A percentile compares a stretch with the other conserved stretches of the same genome.
These are phyloP conservation scores for Zoanthus sansibaricus DNA, from an alignment of 92 coral and sea anemone genomes.

Conservation along the genomic window DNA sequence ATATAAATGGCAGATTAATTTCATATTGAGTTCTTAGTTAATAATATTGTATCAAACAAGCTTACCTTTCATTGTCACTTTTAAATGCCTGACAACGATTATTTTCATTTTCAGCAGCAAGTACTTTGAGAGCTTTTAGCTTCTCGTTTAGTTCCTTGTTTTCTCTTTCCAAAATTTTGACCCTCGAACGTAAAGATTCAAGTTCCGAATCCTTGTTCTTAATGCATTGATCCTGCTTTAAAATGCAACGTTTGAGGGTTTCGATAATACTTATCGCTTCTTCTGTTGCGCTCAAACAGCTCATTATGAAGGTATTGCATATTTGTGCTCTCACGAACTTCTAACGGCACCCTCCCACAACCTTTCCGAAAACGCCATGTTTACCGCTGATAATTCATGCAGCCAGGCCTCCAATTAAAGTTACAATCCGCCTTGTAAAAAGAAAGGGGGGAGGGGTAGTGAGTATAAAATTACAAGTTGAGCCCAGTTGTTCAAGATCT, in stretches of 20 bases:
- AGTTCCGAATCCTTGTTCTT: conserved; percentile 73
- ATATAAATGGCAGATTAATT: too few relatives aligned
- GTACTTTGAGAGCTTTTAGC: background rate
- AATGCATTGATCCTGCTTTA: conserved; percentile 85
- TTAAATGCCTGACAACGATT: background rate
- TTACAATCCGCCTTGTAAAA: background rate
- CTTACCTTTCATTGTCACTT: background rate
- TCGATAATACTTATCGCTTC: conserved; percentile 80
- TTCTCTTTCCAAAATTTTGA: conserved; percentile 75
- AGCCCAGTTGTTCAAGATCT: too few relatives aligned
- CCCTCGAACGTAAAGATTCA: conserved; percentile 44
- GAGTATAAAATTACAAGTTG: too few relatives aligned
- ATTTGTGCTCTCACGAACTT: background rate
- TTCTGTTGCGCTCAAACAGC: conserved; percentile 73
- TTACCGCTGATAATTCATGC: background rate
- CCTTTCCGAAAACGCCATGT: background rate
- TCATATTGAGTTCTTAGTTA: background rate
- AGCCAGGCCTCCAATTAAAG: background rate
- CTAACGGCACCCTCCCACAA: background rate
- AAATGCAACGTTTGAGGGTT: conserved; percentile 71
- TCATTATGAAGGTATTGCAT: conserved; percentile 46
- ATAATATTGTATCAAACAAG: background rate
- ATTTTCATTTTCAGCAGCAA: background rate
- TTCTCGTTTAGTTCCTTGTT: conserved; percentile 67
- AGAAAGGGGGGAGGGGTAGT: background rate